Evolutionary conservation across 2,113 vertebrate genomes (phyloP), one percentile per base, ranked within the genome.

Genomic region (Neotoma lepida): DNA sequence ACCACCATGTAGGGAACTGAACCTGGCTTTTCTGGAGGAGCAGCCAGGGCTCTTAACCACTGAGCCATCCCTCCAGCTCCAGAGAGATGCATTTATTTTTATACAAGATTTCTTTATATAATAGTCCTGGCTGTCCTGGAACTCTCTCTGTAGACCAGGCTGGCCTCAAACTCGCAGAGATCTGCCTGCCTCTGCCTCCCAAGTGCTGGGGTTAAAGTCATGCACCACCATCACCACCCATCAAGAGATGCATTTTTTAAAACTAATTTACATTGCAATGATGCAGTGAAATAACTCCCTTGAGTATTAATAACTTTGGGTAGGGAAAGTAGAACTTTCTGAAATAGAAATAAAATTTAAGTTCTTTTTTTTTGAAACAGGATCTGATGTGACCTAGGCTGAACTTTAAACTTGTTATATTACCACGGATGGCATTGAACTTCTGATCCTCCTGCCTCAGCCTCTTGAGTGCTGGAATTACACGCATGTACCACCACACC

Each of bases 281-380:
- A 82, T 56, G 54, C 54, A 56, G 54, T 18, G 24, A 63, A 73
- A 70, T 44, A 86, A 82, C 33, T 89, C 46, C 90, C 64, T 93
- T 87, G 66, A 87, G 58, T 8, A 39, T n/a, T 76, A 94, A 80
- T 90, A 81, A 74, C 58, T 93, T 82, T 61, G 85, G 58, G 51
- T 51, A 88, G 18, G 35, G 89, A 92, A 92, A 80, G n/a, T 71
- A 86, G 84, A 76, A 76, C 41, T 76, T 76, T 76, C 10, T 46
- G 73, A 30, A 76, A 44, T 73, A 44, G 22, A 76, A 74, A 76
- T 76, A 46, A 76, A 76, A 76, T 28, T 13, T 74, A 74, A 74
- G 41, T 30, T 41, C 2, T 44, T 26, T 28, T 41, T 71, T 73
- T 51, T 51, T 51, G 51, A 51, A 51, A 24, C 63, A 66, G 12